Conservation (phyloP, 2,888 invertebrate species). For the Acleris cristana region DNA sequence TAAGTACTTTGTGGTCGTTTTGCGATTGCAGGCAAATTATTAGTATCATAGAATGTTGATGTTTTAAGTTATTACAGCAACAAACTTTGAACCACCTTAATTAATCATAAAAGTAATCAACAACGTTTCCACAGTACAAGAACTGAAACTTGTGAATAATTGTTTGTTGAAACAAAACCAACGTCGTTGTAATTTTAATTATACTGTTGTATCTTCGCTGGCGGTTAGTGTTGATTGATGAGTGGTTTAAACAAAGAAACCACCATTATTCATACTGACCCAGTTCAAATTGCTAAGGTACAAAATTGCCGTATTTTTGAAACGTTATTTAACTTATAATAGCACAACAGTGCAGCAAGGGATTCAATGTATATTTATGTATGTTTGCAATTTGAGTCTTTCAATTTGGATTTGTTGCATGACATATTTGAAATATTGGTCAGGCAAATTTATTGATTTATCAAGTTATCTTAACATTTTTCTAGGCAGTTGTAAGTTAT, state of each 20-base stretch:
- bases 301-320: not conserved
- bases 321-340: slow-evolving; percentile 4
- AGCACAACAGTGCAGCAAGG: not conserved
- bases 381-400: too few species aligned
- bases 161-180: slow-evolving; percentile 39
- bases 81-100: slow-evolving; percentile 1
- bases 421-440: too few species aligned
- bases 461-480: too few species aligned
- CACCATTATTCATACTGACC: slow-evolving; percentile 58
- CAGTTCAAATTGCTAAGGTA: slow-evolving; percentile 32
- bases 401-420: too few species aligned
- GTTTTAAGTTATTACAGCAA: too few species aligned
- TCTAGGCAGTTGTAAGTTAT: too few species aligned
- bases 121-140: slow-evolving; percentile 23
- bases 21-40: too few species aligned
- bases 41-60: too few species aligned
- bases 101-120: slow-evolving; percentile 34
- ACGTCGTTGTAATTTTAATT: slow-evolving; percentile 42
- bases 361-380: not conserved
- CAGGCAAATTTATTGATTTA: too few species aligned
- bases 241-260: slow-evolving; percentile 60
- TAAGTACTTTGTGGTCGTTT: too few species aligned
- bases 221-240: slow-evolving; percentile 56
- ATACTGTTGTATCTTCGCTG: slow-evolving; percentile 45
- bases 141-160: slow-evolving; percentile 36